Evolutionary conservation across 2,797 vertebrate species (phyloP).

Genomic region (Manis crassicaudata): DNA sequence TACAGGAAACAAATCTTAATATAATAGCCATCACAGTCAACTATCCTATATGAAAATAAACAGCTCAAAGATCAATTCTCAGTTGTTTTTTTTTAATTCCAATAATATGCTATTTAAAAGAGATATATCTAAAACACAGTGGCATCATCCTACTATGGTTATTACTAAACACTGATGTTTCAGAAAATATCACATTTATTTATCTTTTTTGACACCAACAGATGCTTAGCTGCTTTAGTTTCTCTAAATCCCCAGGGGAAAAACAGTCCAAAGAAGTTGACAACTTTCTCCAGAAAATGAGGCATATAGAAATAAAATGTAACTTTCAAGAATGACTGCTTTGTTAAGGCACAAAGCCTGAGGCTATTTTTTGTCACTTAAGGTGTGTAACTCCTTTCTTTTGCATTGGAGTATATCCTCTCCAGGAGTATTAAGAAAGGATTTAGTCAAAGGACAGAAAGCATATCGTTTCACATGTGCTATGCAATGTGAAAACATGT

Average conservation of each 20-base stretch:
- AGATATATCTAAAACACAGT: not conserved
- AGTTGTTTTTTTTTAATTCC: not conserved
- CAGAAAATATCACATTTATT: not conserved
- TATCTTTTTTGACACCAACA: not conserved
- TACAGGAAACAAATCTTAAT: not conserved
- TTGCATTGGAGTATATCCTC: not conserved
- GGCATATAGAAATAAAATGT: not conserved
- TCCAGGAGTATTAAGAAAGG: not conserved
- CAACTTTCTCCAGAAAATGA: slow-evolving; percentile 10
- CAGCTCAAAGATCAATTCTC: not conserved
- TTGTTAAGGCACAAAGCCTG: not conserved
- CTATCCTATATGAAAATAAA: not conserved
- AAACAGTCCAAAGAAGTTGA: not conserved
- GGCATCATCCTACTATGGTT: not conserved
- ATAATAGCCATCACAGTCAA: not conserved
- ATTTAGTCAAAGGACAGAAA: slow-evolving; percentile 1
- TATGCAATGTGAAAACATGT: slow-evolving; percentile 21
- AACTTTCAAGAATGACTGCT: slow-evolving; percentile 21
- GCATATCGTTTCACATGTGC: not conserved
- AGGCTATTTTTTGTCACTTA: slow-evolving; percentile 28
- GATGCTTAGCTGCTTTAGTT: not conserved
- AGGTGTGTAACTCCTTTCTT: slow-evolving; percentile 11
- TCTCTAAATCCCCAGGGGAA: not conserved
- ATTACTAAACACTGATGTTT: not conserved
- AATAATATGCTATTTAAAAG: slow-evolving; percentile 2